phyloP scores from a whole-genome alignment of 2,797 vertebrate species.

The Diplodus sargus region DNA sequence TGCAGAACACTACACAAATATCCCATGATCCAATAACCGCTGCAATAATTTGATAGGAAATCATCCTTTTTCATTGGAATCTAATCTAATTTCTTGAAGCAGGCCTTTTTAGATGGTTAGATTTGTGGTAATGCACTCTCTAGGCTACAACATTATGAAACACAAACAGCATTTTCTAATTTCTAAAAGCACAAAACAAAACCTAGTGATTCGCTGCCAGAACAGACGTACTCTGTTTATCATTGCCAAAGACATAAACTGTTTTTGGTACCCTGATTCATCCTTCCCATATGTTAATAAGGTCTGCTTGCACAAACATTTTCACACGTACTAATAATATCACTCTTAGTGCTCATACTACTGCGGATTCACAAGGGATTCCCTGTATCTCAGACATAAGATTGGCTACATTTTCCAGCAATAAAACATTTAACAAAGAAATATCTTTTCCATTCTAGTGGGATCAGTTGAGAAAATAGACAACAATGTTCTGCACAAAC shows the following conservation, averaged over 20 bases:
- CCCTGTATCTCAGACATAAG: constrained; percentile 6
- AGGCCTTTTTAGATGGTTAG: constrained; percentile 74
- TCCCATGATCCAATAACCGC: constrained; percentile 28
- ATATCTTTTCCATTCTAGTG: constrained; percentile 13
- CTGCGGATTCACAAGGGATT: constrained; percentile 21
- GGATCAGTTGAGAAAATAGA: constrained; percentile 40
- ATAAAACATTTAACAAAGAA: constrained; percentile 15
- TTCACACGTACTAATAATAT: constrained; percentile 52
- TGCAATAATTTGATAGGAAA: constrained; percentile 81
- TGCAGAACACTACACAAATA: constrained; percentile 64
- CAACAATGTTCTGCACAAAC: constrained; percentile 25
- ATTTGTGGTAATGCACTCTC: constrained; percentile 72
- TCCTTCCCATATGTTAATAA: constrained; percentile 75
- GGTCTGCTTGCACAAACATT: constrained; percentile 58
- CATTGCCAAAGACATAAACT: constrained; percentile 60
- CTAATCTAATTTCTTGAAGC: constrained; percentile 73
- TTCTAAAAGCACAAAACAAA: constrained; percentile 57
- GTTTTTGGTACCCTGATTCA: constrained; percentile 52
- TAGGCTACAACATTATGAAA: constrained; percentile 18
- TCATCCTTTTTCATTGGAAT: constrained; percentile 76
- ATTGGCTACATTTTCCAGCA: constrained; percentile 9
- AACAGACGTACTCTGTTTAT: constrained; percentile 44
- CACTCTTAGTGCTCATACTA: constrained; percentile 31
- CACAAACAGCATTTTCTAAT: constrained; percentile 35
- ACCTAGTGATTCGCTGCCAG: constrained; percentile 45